Evolutionary conservation across 2,113 vertebrate species (phyloP), one percentile per base, ranked within the genome.

Genomic region (Todiramphus chloris): DNA sequence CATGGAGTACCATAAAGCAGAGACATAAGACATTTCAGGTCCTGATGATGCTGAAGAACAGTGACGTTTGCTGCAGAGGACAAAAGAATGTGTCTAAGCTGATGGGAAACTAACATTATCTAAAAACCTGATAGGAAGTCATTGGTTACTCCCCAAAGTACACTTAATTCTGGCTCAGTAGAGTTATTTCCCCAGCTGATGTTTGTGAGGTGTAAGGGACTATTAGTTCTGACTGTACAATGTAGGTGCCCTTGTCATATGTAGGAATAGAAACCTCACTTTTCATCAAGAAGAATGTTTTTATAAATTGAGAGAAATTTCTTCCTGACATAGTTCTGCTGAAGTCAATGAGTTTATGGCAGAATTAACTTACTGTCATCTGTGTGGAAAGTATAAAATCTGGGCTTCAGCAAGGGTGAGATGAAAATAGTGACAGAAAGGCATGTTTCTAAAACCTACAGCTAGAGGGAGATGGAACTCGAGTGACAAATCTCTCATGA

Each of bases 41-140:
- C 56, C 72, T 82, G 66, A 72, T 83, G 51, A 81, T 1, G 3
- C 79, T 82, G 51, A 93, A 84, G 56, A 93, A 78, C 59, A 93
- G 56, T 0, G 0, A 83, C 27, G 16, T 86, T 83, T 93, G 56
- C 69, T 67, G 72, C 68, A 94, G 83, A 97, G 92, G 92, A 74
- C 93, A 92, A 92, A 94, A 80, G 56, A 90, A 46, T 11, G n/a
- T 92, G 51, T 30, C 63, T 70, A 77, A 93, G 28, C 64, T 87
- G 73, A 83, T 55, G 28, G 25, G 56, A 90, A 92, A 25, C 41
- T n/a, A 74, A 30, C 44, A 39, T 62, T 58, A 55, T 39, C 62
- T 76, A 72, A 76, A 79, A 83, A 24, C 8, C 60, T 70, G 31
- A 89, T 51, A 63, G 27, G 31, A 93, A 93, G 60, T 37, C 33